Percentiles rank a stretch among this genome's conserved stretches.
These are phyloP conservation scores for Aphaenogaster ashmeadi DNA, from an alignment of 1,140 invertebrate species.

Conservation along the genomic window DNA sequence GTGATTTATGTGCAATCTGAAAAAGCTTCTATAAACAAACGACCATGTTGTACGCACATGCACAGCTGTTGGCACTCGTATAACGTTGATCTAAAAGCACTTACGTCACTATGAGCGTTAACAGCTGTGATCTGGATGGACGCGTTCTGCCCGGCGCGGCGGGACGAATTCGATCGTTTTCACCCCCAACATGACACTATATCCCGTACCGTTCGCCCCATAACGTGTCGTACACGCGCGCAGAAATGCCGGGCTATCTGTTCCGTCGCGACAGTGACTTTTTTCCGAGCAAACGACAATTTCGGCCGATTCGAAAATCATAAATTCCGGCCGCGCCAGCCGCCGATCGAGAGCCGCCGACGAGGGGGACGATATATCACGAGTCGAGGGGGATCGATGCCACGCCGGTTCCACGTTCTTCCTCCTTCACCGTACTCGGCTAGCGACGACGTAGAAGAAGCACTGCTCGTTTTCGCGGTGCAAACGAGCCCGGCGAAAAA, in stretches of 20 bases:
- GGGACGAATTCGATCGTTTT: conserved; percentile 24
- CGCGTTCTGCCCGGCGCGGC: not conserved
- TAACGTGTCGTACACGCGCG: not conserved
- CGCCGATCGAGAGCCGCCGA: not conserved
- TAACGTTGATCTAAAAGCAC: not conserved
- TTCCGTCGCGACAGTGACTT: not conserved
- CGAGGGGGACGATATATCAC: conserved; percentile 25
- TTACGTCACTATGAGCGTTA: not conserved
- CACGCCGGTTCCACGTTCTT: not conserved
- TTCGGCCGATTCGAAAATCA: conserved; percentile 53
- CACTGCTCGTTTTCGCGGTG: conserved; percentile 18
- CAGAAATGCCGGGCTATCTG: conserved; percentile 14
- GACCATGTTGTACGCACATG: not conserved
- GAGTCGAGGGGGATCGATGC: conserved; percentile 11
- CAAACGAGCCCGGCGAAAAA: conserved; percentile 49
- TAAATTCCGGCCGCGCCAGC: conserved; percentile 26
- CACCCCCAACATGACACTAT: not conserved
- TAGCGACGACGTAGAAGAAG: conserved; percentile 23
- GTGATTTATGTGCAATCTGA: not conserved
- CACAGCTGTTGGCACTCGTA: not conserved
- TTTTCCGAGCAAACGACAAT: conserved; percentile 46
- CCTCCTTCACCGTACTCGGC: not conserved
- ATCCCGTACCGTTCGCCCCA: not conserved
- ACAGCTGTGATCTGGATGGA: conserved; percentile 7
- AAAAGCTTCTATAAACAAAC: not conserved